Percentiles rank a stretch among this genome's conserved stretches.
phyloP scores from a whole-genome alignment of 92 coral and sea anemone genomes.

The Palythoa grandiflora region DNA sequence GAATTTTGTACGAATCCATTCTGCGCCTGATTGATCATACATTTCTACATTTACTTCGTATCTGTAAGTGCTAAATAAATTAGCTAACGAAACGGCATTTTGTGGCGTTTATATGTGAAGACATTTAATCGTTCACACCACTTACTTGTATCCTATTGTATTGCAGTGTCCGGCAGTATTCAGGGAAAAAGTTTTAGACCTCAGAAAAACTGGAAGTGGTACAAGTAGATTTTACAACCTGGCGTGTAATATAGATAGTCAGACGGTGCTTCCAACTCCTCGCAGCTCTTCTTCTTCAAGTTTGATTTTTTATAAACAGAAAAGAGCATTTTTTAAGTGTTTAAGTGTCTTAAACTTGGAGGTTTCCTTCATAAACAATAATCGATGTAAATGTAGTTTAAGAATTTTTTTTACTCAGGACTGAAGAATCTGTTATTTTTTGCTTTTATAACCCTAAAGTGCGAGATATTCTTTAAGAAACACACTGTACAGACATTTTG shows the following conservation, averaged over 20 bases:
- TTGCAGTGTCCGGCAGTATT: conserved; percentile 91
- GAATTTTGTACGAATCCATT: too few species aligned
- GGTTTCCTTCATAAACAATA: background rate
- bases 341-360: background rate
- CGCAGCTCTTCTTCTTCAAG: background rate
- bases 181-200: conserved; percentile 91
- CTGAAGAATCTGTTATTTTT: background rate
- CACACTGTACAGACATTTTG: background rate
- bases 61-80: background rate
- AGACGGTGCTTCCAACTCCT: background rate
- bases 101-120: background rate
- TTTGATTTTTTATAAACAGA: background rate
- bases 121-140: background rate
- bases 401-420: background rate
- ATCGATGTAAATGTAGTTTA: background rate
- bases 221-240: background rate
- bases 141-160: background rate
- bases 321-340: background rate
- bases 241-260: conserved; percentile 27
- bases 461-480: too few species aligned
- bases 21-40: too few species aligned
- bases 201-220: background rate
- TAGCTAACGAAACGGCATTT: background rate
- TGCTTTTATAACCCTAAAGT: background rate
- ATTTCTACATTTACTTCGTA: too few species aligned